Evolutionary conservation across 2,797 vertebrate species (phyloP).

Genomic region (Notolabrus celidotus): DNA sequence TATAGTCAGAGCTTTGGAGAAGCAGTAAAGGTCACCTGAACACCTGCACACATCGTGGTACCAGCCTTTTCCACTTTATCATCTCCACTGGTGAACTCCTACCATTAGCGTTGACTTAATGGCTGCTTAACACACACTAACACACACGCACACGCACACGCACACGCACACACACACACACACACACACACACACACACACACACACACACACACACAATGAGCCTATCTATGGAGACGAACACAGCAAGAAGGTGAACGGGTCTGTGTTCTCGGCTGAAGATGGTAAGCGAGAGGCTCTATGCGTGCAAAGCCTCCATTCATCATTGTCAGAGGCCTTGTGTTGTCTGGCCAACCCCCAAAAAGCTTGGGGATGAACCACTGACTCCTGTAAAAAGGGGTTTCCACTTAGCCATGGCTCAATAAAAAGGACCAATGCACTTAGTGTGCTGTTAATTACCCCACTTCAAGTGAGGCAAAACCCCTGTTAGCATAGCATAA

Average conservation of each 20-base stretch:
- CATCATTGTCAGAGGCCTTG: conserved; percentile 71
- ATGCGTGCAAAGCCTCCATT: conserved; percentile 73
- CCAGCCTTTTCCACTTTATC: conserved; percentile 57
- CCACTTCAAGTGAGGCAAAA: conserved; percentile 68
- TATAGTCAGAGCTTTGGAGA: conserved; percentile 32
- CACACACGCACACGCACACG: too few relatives aligned
- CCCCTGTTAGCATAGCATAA: conserved; percentile 68
- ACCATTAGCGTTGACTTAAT: conserved; percentile 29
- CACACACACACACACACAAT: conserved; percentile 44
- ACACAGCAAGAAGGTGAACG: conserved; percentile 39
- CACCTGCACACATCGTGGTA: conserved; percentile 52
- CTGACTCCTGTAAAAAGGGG: conserved; percentile 75
- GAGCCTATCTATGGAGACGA: conserved; percentile 27
- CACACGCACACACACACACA: conserved; percentile 46
- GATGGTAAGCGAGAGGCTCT: conserved; percentile 54
- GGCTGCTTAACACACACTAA: conserved; percentile 17
- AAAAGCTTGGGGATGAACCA: conserved; percentile 70
- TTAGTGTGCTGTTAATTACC: conserved; percentile 75
- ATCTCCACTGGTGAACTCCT: conserved; percentile 37
- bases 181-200: conserved; percentile 45
- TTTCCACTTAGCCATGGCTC: conserved; percentile 70
- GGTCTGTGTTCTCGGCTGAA: conserved; percentile 37
- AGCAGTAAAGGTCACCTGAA: conserved; percentile 51
- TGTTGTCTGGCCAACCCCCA: conserved; percentile 70
- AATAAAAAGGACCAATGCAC: conserved; percentile 73